Percentiles rank a stretch among this genome's conserved stretches.
phyloP scores from a whole-genome alignment of 1,140 invertebrate genomes.

The Spodoptera frugiperda region DNA sequence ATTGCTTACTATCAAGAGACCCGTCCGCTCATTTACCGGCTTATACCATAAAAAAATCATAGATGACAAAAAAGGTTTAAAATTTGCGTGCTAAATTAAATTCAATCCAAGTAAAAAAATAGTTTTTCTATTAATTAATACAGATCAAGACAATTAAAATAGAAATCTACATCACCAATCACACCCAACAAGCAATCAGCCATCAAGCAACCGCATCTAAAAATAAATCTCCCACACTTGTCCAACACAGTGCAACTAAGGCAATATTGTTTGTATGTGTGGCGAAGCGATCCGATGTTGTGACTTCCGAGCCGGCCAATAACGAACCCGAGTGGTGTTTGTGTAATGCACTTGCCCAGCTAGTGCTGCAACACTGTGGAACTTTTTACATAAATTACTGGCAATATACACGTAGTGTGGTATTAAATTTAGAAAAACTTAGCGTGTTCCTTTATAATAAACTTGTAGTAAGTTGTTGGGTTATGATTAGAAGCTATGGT shows the following conservation, averaged over 20 bases:
- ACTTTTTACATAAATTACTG: slow-evolving; percentile 40
- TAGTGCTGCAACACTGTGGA: slow-evolving; percentile 16
- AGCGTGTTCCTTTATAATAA: slow-evolving; percentile 6
- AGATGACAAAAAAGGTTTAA: too few species aligned
- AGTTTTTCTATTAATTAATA: too few species aligned
- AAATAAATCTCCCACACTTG: neutral
- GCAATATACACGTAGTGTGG: slow-evolving; percentile 3
- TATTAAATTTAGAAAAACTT: slow-evolving; percentile 30
- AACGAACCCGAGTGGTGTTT: slow-evolving; percentile 52
- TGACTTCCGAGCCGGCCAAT: slow-evolving; percentile 46
- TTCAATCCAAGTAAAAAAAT: too few species aligned
- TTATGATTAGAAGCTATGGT: neutral
- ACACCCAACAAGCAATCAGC: too few species aligned
- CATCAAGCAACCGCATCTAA: neutral
- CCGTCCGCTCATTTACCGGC: too few species aligned
- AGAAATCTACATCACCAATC: too few species aligned
- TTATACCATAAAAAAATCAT: too few species aligned
- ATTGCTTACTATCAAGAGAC: too few species aligned
- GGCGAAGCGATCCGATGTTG: slow-evolving; percentile 49
- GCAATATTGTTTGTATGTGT: slow-evolving; percentile 45
- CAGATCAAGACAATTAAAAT: too few species aligned
- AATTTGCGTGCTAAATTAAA: too few species aligned
- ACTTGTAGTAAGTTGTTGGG: neutral
- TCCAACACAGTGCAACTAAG: neutral
- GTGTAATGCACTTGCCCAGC: slow-evolving; percentile 55